Conservation (phyloP, 2,113 vertebrate species). For the Ceuthmochares aereus region DNA sequence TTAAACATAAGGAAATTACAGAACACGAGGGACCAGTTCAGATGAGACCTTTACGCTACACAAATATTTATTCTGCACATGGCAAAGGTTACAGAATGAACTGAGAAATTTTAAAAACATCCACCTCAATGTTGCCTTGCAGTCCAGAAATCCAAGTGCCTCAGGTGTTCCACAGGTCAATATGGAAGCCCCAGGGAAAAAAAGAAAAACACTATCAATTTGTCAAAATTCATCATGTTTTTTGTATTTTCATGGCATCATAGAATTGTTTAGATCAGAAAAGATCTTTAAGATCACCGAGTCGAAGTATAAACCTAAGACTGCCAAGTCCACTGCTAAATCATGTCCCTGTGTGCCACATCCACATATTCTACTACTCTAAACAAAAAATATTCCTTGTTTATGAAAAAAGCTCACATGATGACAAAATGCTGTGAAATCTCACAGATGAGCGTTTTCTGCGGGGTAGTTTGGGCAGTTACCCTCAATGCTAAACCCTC, state of each 20-base stretch:
- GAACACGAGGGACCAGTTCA: background rate
- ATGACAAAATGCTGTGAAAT: background rate
- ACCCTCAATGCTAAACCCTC: background rate
- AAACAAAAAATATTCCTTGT: background rate
- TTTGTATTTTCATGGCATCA: background rate
- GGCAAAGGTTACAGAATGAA: background rate
- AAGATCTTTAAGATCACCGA: no score
- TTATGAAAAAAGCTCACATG: accelerated
- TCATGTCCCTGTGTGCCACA: no score
- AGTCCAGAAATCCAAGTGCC: background rate
- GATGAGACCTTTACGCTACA: background rate
- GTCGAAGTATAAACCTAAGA: no score
- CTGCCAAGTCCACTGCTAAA: no score
- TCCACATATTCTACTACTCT: no score
- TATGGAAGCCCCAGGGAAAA: background rate
- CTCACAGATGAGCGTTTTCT: background rate
- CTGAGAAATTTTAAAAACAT: background rate
- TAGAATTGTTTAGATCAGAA: no score
- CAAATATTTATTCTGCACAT: background rate
- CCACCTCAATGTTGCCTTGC: background rate
- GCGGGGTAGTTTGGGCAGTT: background rate
- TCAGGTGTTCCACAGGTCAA: background rate
- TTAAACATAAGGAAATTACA: background rate
- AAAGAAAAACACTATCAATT: background rate
- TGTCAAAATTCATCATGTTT: background rate